Evolutionary conservation across 2,113 vertebrate genomes (phyloP).

Genomic region (Corapipo altera): DNA sequence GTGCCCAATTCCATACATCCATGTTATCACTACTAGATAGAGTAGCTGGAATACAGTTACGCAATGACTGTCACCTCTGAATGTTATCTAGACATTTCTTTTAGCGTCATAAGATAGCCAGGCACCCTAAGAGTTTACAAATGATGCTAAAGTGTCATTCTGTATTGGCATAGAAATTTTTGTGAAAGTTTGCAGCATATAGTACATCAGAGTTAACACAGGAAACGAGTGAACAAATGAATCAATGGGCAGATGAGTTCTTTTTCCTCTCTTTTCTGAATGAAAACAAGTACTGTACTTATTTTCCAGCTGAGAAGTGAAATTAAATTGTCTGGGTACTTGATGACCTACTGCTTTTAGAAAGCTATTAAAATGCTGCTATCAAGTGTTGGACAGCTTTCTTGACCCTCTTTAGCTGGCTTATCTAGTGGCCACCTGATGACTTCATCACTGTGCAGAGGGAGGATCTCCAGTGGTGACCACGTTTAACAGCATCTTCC

Average conservation of each 20-base stretch:
- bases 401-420: conserved; percentile 60
- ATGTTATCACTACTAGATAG: not conserved
- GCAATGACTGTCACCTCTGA: not conserved
- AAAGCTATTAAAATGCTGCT: conserved; percentile 59
- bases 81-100: not conserved
- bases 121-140: not conserved
- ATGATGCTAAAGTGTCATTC: not conserved
- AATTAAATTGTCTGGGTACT: conserved; percentile 67
- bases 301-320: conserved; percentile 63
- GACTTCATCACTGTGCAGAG: conserved; percentile 13
- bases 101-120: not conserved
- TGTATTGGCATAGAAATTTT: not conserved
- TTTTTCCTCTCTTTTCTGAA: conserved; percentile 37
- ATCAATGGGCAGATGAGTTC: not conserved
- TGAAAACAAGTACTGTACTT: conserved; percentile 47
- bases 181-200: not conserved
- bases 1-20: not conserved
- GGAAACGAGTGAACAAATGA: not conserved
- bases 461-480: not conserved
- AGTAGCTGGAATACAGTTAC: not conserved
- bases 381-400: conserved; percentile 35
- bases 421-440: conserved; percentile 34
- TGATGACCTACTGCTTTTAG: conserved; percentile 63
- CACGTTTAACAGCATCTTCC: not conserved
- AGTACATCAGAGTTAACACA: not conserved